These are phyloP conservation scores for Bactericera cockerelli DNA, from an alignment of 1,140 invertebrate species.

Conservation along the genomic window DNA sequence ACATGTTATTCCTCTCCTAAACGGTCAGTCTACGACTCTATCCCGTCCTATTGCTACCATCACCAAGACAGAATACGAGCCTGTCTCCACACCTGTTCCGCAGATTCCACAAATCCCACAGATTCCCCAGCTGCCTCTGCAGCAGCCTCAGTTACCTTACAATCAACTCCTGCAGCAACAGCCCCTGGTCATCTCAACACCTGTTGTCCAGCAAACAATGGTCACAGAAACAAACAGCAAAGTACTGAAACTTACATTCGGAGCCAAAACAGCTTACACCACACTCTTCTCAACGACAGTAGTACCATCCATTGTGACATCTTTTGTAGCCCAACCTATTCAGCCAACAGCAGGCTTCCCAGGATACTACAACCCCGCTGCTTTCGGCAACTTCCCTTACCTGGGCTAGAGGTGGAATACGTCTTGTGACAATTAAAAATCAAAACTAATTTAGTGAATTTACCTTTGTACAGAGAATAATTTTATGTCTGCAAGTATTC, in stretches of 20 bases:
- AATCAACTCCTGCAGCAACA: slow-evolving; percentile 33
- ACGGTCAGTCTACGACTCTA: slow-evolving; percentile 56
- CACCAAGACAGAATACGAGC: slow-evolving; percentile 56
- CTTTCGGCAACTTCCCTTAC: slow-evolving; percentile 50
- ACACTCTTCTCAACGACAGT: slow-evolving; percentile 70
- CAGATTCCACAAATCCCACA: slow-evolving; percentile 29
- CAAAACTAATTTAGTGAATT: slow-evolving; percentile 8
- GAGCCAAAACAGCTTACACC: slow-evolving; percentile 72
- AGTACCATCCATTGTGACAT: slow-evolving; percentile 64
- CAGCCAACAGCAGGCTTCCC: slow-evolving; percentile 53
- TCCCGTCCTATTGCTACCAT: slow-evolving; percentile 56
- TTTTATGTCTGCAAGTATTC: too few relatives aligned
- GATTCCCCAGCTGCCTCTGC: slow-evolving; percentile 33
- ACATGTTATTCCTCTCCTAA: slow-evolving; percentile 58
- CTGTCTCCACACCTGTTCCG: slow-evolving; percentile 42
- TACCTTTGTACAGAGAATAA: too few relatives aligned
- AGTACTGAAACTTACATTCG: slow-evolving; percentile 69
- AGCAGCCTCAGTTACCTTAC: slow-evolving; percentile 31
- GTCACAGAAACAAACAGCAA: slow-evolving; percentile 66
- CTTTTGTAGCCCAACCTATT: slow-evolving; percentile 57
- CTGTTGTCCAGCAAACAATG: slow-evolving; percentile 58
- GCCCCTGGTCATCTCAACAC: slow-evolving; percentile 53
- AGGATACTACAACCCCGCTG: slow-evolving; percentile 36
- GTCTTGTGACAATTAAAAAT: neutral
- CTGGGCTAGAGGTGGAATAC: slow-evolving; percentile 40